A percentile compares a stretch with the other conserved stretches of the same genome.
phyloP scores from a whole-genome alignment of 2,113 vertebrate species.

The Varanus salvator region DNA sequence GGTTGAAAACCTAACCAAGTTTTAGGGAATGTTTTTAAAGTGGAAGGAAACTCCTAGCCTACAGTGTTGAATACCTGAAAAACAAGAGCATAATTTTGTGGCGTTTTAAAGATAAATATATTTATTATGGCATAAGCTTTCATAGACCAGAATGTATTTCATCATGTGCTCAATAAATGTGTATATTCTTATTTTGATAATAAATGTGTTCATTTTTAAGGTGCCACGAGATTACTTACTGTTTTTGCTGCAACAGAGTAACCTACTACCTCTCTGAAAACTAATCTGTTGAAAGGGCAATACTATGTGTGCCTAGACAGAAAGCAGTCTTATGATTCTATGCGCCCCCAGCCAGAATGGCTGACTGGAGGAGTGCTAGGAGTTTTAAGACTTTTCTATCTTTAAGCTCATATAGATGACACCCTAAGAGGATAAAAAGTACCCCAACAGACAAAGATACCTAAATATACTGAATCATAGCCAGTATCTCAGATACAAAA shows the following conservation, averaged over 20 bases:
- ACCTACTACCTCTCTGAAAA: neutral
- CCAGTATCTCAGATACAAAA: neutral
- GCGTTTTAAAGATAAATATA: neutral
- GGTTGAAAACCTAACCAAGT: neutral
- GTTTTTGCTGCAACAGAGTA: neutral
- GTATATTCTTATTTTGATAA: neutral
- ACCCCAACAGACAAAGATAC: neutral
- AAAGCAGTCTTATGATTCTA: no score
- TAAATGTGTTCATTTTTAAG: neutral
- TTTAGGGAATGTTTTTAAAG: neutral
- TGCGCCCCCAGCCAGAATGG: no score
- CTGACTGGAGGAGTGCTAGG: no score
- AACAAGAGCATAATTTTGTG: neutral
- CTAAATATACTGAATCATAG: neutral
- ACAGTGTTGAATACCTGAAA: neutral
- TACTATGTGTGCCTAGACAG: no score
- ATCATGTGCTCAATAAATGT: neutral
- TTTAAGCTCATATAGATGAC: no score
- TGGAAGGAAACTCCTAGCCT: no score
- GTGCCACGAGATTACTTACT: neutral
- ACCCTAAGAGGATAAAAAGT: neutral
- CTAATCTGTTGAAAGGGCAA: neutral
- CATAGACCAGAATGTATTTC: neutral
- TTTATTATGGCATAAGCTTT: neutral
- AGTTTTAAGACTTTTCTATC: no score